Base-by-base conservation (phyloP, 2,797 vertebrate genomes). In the Heteromormyrus szaboi region DNA sequence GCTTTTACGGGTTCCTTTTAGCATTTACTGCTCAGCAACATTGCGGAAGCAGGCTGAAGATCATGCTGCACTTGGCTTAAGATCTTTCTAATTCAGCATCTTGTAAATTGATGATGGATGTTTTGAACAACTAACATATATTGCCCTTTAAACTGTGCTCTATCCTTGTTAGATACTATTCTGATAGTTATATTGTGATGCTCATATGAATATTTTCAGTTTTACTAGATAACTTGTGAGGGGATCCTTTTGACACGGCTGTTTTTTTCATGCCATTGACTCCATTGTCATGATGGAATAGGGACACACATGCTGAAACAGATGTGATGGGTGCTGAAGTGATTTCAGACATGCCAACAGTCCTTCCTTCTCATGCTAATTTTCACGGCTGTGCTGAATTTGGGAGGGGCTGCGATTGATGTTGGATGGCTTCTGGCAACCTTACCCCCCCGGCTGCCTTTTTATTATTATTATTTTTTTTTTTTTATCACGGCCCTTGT, bases 331-430 rank as follows among this genome's bases (percentile, higher is more conserved):
- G 85, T 59, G 83, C 91, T 91, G 89, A 76, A 86, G 92, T 91
- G 93, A 92, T 93, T 94, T 93, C 91, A 86, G 89, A 85, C 90
- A 59, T 89, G 19, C 4, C 65, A 85, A 44, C 91, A 89, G 91
- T 56, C 50, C 56, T 83, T 85, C 81, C 87, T 96, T 97, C 88
- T 92, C 93, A 97, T 96, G 95, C 95, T 94, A 94, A 95, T 94
- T 86, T 53, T 86, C 92, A 91, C 76, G 62, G 93, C 87, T 85
- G 86, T 94, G 92, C 94, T 90, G 76, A 92, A 93, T 93, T 90
- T 19, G 91, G 89, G 91, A 93, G 91, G 59, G 72, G 44, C 14
- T 59, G 72, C 79, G 83, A 81, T 89, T 33, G 29, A 33, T 51
- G 8, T 46, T 6, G 41, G 14, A 22, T 48, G 29, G 29, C 33